Evolutionary conservation across 2,113 vertebrate genomes (phyloP).

Genomic region (Galemys pyrenaicus): DNA sequence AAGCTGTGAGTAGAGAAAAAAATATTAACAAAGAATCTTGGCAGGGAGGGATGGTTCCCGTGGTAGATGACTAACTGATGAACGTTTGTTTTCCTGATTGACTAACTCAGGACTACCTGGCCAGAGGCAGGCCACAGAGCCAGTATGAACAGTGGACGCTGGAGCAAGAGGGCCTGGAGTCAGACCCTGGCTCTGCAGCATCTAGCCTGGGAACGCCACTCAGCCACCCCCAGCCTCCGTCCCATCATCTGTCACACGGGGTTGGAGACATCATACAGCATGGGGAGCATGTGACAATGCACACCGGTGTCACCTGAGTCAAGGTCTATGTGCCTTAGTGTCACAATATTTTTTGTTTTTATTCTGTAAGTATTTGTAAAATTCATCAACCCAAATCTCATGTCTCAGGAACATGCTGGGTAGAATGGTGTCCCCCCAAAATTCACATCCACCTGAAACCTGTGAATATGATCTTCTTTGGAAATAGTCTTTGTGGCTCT

Average conservation of each 20-base stretch:
- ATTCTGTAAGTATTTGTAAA: neutral
- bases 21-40: neutral
- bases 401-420: neutral
- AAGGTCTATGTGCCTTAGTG: neutral
- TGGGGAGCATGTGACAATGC: neutral
- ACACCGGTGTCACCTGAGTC: too few species aligned
- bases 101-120: slow-evolving; percentile 2
- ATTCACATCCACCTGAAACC: neutral
- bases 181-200: neutral
- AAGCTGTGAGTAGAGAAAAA: neutral
- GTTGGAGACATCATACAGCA: neutral
- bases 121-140: neutral
- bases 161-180: neutral
- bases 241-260: neutral
- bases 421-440: neutral
- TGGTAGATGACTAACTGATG: neutral
- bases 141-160: neutral
- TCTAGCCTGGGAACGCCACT: neutral
- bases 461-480: neutral
- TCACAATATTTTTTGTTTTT: slow-evolving; percentile 1
- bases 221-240: neutral
- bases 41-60: neutral
- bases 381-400: neutral
- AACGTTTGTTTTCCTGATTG: neutral
- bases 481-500: neutral